These are phyloP conservation scores for Sylvilagus floridanus DNA, from an alignment of 2,797 vertebrate species.

Conservation along the genomic window DNA sequence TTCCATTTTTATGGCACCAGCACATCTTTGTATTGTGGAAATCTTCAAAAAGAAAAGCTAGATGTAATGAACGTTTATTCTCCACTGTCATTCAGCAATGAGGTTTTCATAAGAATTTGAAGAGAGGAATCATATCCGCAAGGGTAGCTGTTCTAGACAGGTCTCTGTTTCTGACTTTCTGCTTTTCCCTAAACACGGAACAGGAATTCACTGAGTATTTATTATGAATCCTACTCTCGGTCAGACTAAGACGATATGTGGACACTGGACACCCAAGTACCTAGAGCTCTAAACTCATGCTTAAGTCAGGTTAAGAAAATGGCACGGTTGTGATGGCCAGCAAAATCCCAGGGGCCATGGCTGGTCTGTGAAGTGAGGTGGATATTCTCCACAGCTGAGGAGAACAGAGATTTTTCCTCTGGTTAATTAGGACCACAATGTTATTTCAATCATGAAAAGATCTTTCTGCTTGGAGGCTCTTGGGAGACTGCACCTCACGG, in stretches of 20 bases:
- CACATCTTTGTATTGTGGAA: constrained; percentile 66
- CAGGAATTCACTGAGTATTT: background rate
- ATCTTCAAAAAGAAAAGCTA: constrained; percentile 36
- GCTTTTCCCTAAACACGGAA: background rate
- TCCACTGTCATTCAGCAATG: constrained; percentile 38
- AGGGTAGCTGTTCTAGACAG: background rate
- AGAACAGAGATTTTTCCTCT: background rate
- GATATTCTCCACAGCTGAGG: background rate
- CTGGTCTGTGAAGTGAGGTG: background rate
- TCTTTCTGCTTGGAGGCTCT: too few relatives aligned
- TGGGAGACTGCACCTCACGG: background rate
- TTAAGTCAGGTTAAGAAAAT: background rate
- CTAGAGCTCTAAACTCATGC: background rate
- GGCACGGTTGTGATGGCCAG: background rate
- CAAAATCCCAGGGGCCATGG: rapidly evolving
- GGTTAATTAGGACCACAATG: background rate
- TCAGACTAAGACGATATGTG: background rate
- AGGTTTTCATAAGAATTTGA: constrained; percentile 63
- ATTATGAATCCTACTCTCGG: background rate
- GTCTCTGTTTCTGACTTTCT: background rate
- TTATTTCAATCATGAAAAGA: background rate
- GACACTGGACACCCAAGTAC: background rate
- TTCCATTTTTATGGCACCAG: constrained; percentile 81
- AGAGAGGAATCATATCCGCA: constrained; percentile 29
- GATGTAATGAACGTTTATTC: constrained; percentile 60